phyloP scores from a whole-genome alignment of 2,797 vertebrate genomes.

The Peromyscus melanophrys region DNA sequence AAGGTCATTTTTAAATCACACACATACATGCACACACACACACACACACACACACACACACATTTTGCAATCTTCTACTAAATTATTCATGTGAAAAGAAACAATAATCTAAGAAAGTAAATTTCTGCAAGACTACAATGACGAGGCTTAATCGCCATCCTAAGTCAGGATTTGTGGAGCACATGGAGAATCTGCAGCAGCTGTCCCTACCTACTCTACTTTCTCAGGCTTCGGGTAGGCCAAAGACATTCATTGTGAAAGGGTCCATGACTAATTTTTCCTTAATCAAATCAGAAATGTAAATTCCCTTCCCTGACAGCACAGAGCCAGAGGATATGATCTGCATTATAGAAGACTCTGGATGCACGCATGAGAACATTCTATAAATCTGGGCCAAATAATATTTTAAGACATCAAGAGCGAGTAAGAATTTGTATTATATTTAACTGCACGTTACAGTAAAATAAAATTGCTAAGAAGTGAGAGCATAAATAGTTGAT shows the following conservation, averaged over 20 bases:
- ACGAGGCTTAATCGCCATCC: constrained; percentile 17
- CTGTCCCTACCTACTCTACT: constrained; percentile 73
- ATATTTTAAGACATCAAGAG: constrained; percentile 71
- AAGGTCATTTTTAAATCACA: constrained; percentile 67
- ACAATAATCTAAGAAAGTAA: constrained; percentile 63
- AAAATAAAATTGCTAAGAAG: constrained; percentile 67
- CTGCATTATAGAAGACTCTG: constrained; percentile 53
- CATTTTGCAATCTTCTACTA: constrained; percentile 77
- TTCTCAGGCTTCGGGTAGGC: constrained; percentile 62
- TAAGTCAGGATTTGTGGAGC: constrained; percentile 26
- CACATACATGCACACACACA: background rate
- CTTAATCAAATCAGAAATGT: constrained; percentile 79
- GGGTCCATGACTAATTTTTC: constrained; percentile 59
- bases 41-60: background rate
- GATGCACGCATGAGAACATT: constrained; percentile 41
- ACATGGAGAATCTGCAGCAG: constrained; percentile 24
- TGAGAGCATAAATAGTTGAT: constrained; percentile 60
- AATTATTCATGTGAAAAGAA: constrained; percentile 75
- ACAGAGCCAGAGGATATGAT: constrained; percentile 47
- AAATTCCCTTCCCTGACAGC: constrained; percentile 74
- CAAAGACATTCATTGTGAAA: constrained; percentile 64
- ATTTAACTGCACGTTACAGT: constrained; percentile 66
- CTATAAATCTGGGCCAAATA: constrained; percentile 68
- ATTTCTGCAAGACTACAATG: constrained; percentile 64
- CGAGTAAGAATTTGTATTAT: constrained; percentile 66